A percentile compares a stretch with the other conserved stretches of the same genome.
phyloP scores from a whole-genome alignment of 2,888 invertebrate genomes.

The Geophilus truncorum region DNA sequence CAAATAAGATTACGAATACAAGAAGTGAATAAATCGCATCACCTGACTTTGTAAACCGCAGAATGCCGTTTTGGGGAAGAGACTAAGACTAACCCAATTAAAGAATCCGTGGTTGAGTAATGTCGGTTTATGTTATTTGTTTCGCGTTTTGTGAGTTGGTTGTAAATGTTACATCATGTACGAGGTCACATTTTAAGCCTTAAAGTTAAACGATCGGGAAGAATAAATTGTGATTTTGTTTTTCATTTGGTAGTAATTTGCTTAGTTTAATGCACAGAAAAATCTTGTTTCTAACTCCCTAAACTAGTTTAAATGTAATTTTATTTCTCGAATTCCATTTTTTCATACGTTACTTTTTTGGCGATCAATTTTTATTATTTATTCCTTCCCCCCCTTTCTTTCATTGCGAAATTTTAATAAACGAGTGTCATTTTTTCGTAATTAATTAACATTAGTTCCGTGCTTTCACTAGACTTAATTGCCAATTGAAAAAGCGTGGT shows the following conservation, averaged over 20 bases:
- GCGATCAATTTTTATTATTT: not conserved
- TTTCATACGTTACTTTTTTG: conserved; percentile 17
- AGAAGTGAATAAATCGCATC: not conserved
- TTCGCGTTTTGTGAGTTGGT: too few species aligned
- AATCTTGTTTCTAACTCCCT: too few species aligned
- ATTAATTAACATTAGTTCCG: not conserved
- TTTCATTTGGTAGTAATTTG: too few species aligned
- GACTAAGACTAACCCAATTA: too few species aligned
- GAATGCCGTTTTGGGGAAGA: not conserved
- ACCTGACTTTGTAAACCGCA: not conserved
- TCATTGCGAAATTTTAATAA: not conserved
- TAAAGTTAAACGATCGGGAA: too few species aligned
- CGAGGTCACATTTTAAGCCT: too few species aligned
- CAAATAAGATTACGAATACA: not conserved
- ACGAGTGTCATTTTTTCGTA: not conserved
- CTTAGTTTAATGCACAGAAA: too few species aligned
- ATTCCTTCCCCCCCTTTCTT: not conserved
- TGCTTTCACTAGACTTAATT: not conserved
- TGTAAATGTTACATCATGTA: too few species aligned
- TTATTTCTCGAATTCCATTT: conserved; percentile 30
- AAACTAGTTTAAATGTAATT: not conserved
- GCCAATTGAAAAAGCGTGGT: not conserved
- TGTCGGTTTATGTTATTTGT: too few species aligned
- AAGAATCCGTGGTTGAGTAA: too few species aligned
- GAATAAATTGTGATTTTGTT: too few species aligned